These are phyloP conservation scores for Clanis bilineata DNA, from an alignment of 2,888 invertebrate genomes.

Conservation along the genomic window DNA sequence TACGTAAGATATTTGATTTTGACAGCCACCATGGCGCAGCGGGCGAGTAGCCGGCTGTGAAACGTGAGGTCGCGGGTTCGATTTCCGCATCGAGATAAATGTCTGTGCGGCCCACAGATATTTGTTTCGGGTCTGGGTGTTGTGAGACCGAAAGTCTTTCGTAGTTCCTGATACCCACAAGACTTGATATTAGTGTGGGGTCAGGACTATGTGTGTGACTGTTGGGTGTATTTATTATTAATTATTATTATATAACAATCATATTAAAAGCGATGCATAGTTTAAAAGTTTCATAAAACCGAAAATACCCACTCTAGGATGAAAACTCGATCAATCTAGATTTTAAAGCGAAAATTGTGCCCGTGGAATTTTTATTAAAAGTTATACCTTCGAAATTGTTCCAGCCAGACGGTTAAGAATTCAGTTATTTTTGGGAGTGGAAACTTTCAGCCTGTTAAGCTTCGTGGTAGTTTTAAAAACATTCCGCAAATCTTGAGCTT, in stretches of 20 bases:
- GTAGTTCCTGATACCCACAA: too few relatives aligned
- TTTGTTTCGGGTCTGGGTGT: too few relatives aligned
- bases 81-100: too few relatives aligned
- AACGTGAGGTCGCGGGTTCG: too few relatives aligned
- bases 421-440: constrained; percentile 4
- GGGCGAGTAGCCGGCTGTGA: too few relatives aligned
- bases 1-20: too few relatives aligned
- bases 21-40: too few relatives aligned
- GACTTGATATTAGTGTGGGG: too few relatives aligned
- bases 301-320: neutral
- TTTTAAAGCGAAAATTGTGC: neutral
- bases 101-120: too few relatives aligned
- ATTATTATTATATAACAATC: neutral
- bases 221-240: too few relatives aligned
- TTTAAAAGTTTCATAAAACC: neutral
- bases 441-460: neutral
- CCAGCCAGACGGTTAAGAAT: constrained; percentile 1
- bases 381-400: constrained; percentile 10
- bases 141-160: too few relatives aligned
- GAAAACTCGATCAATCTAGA: constrained; percentile 11
- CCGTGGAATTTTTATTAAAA: constrained; percentile 10
- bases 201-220: too few relatives aligned
- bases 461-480: neutral
- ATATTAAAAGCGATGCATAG: neutral
- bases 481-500: neutral